Evolutionary conservation across 2,888 invertebrate species (phyloP).

Genomic region (Metopia argyrocephala): DNA sequence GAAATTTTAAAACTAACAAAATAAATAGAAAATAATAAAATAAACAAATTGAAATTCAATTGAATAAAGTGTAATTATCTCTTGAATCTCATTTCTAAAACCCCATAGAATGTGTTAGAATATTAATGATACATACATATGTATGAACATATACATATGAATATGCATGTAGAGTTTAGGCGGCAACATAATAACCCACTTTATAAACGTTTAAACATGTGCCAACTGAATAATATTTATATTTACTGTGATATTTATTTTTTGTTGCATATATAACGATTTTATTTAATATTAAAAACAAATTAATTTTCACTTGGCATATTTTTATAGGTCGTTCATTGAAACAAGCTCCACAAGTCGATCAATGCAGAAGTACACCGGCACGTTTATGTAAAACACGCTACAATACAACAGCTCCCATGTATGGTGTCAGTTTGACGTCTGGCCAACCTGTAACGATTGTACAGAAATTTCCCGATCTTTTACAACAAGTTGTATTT

Average conservation of each 20-base stretch:
- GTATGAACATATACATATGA: not conserved
- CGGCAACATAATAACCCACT: slow-evolving; percentile 53
- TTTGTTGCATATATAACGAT: slow-evolving; percentile 2
- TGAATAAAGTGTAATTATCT: no score
- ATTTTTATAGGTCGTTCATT: slow-evolving; percentile 75
- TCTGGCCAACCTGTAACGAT: slow-evolving; percentile 96
- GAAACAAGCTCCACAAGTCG: slow-evolving; percentile 72
- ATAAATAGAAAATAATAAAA: no score
- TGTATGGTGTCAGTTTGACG: slow-evolving; percentile 95
- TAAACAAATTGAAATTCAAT: no score
- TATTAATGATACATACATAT: slow-evolving; percentile 8
- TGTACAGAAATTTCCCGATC: slow-evolving; percentile 95
- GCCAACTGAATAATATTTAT: slow-evolving; percentile 51
- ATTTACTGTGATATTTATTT: not conserved
- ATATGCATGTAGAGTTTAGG: not conserved
- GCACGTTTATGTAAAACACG: slow-evolving; percentile 91
- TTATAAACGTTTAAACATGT: slow-evolving; percentile 46
- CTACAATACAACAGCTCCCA: slow-evolving; percentile 95
- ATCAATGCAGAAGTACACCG: slow-evolving; percentile 81
- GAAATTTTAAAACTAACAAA: no score
- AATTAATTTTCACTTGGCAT: not conserved
- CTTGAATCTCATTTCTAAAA: no score
- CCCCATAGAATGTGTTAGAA: slow-evolving; percentile 6
- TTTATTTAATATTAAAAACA: slow-evolving; percentile 16
- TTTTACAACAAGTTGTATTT: slow-evolving; percentile 94